phyloP scores from a whole-genome alignment of 2,113 vertebrate genomes.

The Corythornis madagascariensis region DNA sequence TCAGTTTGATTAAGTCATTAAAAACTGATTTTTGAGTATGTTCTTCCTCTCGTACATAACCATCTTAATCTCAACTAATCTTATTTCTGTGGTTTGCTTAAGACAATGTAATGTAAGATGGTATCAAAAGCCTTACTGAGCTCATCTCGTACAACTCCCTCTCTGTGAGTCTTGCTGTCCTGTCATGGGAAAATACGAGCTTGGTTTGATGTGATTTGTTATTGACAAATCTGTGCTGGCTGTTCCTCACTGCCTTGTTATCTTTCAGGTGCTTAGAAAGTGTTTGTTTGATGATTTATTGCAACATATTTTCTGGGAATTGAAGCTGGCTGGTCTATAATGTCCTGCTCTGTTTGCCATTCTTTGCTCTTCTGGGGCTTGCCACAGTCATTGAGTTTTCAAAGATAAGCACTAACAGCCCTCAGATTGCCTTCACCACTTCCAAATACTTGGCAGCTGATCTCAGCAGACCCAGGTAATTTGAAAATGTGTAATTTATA shows the following conservation, averaged over 20 bases:
- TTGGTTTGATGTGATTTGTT: neutral
- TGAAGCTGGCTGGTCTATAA: conserved; percentile 33
- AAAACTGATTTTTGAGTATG: neutral
- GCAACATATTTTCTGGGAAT: conserved; percentile 21
- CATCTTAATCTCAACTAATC: neutral
- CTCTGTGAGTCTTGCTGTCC: neutral
- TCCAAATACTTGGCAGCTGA: conserved; percentile 18
- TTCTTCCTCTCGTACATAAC: fast-evolving
- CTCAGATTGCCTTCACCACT: neutral
- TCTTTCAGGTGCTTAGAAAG: neutral
- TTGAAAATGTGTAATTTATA: conserved; percentile 26
- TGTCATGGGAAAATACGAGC: neutral
- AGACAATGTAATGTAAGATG: neutral
- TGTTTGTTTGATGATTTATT: conserved; percentile 2
- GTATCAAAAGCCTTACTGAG: neutral
- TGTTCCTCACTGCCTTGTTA: neutral
- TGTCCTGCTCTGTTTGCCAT: conserved; percentile 3
- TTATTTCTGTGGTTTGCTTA: neutral
- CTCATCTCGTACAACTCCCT: fast-evolving
- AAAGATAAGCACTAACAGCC: neutral
- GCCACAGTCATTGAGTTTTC: neutral
- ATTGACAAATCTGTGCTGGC: neutral
- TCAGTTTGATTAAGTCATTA: neutral
- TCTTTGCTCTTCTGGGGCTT: conserved; percentile 7
- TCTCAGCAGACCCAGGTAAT: conserved; percentile 2